A percentile compares a stretch with the other conserved stretches of the same genome.
These are phyloP conservation scores for Talpa occidentalis DNA, from an alignment of 2,113 vertebrate genomes.

Conservation along the genomic window DNA sequence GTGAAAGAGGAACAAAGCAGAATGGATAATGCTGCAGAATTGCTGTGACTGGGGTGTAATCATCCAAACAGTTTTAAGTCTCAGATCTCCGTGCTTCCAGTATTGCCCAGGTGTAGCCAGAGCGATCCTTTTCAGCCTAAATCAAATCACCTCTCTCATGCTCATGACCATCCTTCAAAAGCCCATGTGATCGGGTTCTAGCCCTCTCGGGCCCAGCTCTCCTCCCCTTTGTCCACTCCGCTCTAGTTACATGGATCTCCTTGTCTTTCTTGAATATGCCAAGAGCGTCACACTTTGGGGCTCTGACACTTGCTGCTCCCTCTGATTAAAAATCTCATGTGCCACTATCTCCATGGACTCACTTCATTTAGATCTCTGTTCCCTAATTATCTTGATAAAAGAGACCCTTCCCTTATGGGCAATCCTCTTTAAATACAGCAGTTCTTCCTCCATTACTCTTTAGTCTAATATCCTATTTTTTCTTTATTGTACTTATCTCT, in stretches of 20 bases:
- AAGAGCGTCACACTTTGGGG: background rate
- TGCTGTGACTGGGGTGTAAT: background rate
- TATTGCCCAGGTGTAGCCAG: background rate
- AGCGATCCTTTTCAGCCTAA: background rate
- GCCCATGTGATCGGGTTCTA: background rate
- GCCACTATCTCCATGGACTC: background rate
- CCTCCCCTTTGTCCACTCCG: background rate
- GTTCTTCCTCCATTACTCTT: background rate
- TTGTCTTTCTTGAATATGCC: background rate
- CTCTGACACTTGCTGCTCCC: background rate
- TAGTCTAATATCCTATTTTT: background rate
- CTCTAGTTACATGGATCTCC: background rate
- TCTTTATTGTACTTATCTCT: background rate
- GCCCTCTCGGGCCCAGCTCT: background rate
- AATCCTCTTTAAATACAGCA: background rate
- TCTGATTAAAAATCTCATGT: background rate
- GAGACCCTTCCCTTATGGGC: background rate
- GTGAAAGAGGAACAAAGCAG: background rate
- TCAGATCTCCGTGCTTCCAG: background rate
- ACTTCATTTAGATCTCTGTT: background rate
- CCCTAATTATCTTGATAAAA: background rate
- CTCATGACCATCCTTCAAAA: background rate
- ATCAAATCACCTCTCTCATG: background rate
- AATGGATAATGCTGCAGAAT: background rate
- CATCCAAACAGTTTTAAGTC: background rate